Percentiles rank a stretch among this genome's conserved stretches.
phyloP scores from a whole-genome alignment of 2,113 vertebrate species.

The Carettochelys insculpta region DNA sequence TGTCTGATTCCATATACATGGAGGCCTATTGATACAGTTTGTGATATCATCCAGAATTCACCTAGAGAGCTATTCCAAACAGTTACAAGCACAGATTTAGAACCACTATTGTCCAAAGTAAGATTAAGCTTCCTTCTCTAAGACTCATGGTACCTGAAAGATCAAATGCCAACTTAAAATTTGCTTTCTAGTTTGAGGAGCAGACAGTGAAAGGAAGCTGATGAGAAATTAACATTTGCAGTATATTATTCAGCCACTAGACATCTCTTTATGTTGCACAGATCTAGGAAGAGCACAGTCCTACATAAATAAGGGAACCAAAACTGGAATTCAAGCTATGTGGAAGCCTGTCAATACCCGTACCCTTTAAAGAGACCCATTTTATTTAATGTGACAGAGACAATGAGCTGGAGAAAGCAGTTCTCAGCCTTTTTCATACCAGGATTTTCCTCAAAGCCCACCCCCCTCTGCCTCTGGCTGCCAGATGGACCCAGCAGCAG shows the following conservation, averaged over 20 bases:
- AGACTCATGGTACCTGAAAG: background rate
- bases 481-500: too few relatives aligned
- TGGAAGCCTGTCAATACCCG: conserved; percentile 30
- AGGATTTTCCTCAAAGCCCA: background rate
- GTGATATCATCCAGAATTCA: conserved; percentile 13
- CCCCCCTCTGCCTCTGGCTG: too few relatives aligned
- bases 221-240: conserved; percentile 16
- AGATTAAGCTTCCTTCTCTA: background rate
- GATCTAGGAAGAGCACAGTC: background rate
- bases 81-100: background rate
- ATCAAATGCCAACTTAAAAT: background rate
- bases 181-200: background rate
- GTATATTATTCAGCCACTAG: background rate
- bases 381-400: conserved; percentile 33
- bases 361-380: conserved; percentile 50
- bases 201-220: background rate
- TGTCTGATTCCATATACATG: accelerated
- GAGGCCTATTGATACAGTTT: background rate
- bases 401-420: conserved; percentile 45
- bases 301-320: conserved; percentile 11
- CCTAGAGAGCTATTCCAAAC: background rate
- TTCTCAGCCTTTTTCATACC: background rate
- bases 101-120: background rate
- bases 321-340: background rate
- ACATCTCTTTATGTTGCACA: background rate